Conservation (phyloP, 2,888 invertebrate genomes). For the Drosophila birchii region DNA sequence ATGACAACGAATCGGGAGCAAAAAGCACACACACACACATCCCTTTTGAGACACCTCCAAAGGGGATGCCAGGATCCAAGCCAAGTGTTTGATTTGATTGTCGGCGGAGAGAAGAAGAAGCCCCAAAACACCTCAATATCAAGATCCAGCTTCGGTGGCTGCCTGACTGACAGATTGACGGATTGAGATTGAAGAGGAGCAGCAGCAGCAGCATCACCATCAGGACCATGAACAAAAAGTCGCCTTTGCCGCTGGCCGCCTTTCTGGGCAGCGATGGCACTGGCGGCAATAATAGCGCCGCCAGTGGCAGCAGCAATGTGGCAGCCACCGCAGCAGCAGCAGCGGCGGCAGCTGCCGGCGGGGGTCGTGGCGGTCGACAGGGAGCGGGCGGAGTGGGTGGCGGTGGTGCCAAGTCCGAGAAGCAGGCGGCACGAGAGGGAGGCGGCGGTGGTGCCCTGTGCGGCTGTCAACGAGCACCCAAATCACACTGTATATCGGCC, state of each 20-base stretch:
- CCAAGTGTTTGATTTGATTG: conserved; percentile 74
- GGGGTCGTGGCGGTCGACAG: conserved; percentile 34
- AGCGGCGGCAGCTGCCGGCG: conserved; percentile 19
- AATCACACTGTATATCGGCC: conserved; percentile 85
- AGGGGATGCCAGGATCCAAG: conserved; percentile 65
- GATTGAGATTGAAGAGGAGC: conserved; percentile 16
- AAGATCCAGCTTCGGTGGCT: not conserved
- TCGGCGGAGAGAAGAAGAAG: conserved; percentile 30
- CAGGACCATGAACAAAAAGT: conserved; percentile 82
- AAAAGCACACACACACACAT: not conserved
- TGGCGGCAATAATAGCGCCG: conserved; percentile 28
- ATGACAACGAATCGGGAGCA: conserved; percentile 61
- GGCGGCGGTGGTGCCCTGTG: conserved; percentile 71
- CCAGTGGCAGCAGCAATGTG: conserved; percentile 35
- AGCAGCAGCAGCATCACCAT: conserved; percentile 19
- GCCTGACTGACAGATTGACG: conserved; percentile 51
- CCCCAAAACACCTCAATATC: not conserved
- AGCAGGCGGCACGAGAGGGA: conserved; percentile 76
- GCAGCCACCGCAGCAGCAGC: conserved; percentile 25
- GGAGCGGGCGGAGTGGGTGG: conserved; percentile 32
- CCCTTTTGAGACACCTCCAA: not conserved
- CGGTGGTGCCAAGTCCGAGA: conserved; percentile 72
- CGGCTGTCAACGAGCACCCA: conserved; percentile 84
- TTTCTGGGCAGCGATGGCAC: conserved; percentile 68
- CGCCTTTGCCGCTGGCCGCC: conserved; percentile 82